These are phyloP conservation scores for Folsomia candida DNA, from an alignment of 2,888 invertebrate genomes.

Conservation along the genomic window DNA sequence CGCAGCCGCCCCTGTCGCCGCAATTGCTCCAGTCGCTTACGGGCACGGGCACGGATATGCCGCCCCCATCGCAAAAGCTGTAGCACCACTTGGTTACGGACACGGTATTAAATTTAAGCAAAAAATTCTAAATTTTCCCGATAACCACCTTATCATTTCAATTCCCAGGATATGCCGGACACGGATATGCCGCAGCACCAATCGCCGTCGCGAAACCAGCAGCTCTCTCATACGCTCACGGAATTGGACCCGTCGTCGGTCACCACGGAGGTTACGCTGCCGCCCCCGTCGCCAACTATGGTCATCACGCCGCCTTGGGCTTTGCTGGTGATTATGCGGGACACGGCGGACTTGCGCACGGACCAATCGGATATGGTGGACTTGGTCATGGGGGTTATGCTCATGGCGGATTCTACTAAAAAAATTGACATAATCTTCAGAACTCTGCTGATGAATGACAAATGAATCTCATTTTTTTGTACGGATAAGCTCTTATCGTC, in stretches of 20 bases:
- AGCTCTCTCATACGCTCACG: neutral
- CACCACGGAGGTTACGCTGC: neutral
- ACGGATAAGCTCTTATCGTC: neutral
- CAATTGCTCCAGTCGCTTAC: neutral
- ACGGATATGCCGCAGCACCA: neutral
- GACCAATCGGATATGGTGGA: constrained; percentile 4
- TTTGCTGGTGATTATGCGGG: constrained; percentile 10
- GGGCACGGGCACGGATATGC: constrained; percentile 4
- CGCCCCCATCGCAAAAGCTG: neutral
- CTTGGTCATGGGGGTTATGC: neutral
- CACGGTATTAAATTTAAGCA: no score
- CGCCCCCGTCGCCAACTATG: neutral
- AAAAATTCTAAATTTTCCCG: no score
- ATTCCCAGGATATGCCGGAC: no score
- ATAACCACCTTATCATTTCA: no score
- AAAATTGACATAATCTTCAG: no score
- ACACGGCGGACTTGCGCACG: constrained; percentile 3
- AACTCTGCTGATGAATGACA: neutral
- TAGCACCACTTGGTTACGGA: neutral
- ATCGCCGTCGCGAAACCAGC: constrained; percentile 7
- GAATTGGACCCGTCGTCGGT: constrained; percentile 2
- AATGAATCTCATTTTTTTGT: neutral
- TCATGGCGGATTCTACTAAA: neutral
- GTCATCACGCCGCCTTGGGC: constrained; percentile 6
- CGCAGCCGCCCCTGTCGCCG: constrained; percentile 17